Base-by-base conservation (phyloP, 1,140 invertebrate genomes). In the Euwallacea similis region DNA sequence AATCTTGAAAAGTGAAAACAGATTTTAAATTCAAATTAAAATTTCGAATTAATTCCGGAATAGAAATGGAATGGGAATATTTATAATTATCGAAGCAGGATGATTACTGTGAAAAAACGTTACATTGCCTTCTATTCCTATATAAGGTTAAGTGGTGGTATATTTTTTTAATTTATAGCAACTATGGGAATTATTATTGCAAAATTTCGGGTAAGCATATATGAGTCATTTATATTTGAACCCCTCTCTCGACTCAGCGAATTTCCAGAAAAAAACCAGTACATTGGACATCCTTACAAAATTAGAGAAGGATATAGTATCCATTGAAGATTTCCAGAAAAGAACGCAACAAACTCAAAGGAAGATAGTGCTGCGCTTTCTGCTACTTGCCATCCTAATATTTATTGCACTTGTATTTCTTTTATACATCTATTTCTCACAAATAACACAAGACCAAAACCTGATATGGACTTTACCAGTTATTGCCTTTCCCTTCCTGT, bases 361-460 rank as follows among this genome's bases (percentile, higher is more conserved):
- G 78, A 88, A 88, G 66, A 88, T 94, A 69, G 88, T 95, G 64
- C 90, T 90, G 47, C 88, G 89, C 75, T 86, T 97, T 50, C 85
- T 96, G 73, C 85, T 94, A 62, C 89, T 91, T 76, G 94, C 92
- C 33, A 88, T 94, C 42, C 84, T 90, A n/a, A 75, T 93, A 7
- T 97, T 95, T 81, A 85, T 94, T 11, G 80, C 93, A 54, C 87
- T 88, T 72, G 89, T 89, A 42, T 78, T 91, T 7, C 73, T 92
- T 66, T 91, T 92, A 79, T 96, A 93, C 79, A 92, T 93, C 80
- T 90, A 90, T 74, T 92, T 89, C 76, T 89, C 90, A 73, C 90
- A 90, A 71, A 85, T 86, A 63, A 86, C 86, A 62, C 85, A 89
- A 80, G 84, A 87, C 62, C 87, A 93, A 74, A 86, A 88, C 73